Base-by-base conservation (phyloP, 2,797 vertebrate species). In the Trematomus bernacchii region DNA sequence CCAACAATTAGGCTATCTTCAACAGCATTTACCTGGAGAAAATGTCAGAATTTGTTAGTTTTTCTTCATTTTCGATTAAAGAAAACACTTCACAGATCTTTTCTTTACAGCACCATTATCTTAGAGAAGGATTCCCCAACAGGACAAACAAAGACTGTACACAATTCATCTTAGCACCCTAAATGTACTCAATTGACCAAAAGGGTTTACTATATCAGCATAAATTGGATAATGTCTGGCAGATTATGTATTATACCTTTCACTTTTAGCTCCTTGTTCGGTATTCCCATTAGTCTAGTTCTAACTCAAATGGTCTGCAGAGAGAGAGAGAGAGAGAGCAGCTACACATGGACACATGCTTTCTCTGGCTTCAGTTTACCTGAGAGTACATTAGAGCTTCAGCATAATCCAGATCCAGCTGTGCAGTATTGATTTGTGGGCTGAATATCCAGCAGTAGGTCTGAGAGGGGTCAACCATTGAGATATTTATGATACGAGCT, bases 401-500 rank as follows among this genome's bases (percentile, higher is more conserved):
- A 16, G n/a, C 62, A 37, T 74, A 42, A 78, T 79, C 69, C 44
- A 33, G 64, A 74, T 77, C 73, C 53, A 77, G 67, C 71, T 84
- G 78, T 60, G 60, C 55, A 47, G 71, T 33, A 80, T 77, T 73
- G 82, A 86, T 82, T 66, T 85, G 80, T 66, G 48, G 61, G 48
- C 74, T 73, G 69, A 55, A 61, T 73, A 46, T 66, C 14, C 57
- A 54, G 76, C 61, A 59, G 50, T 43, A 18, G 51, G 46, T 70
- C 47, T 65, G 71, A 63, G 53, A 23, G 43, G 58, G 74, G 65
- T 84, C 68, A 83, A 64, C 71, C 43, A 7, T 58, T 71, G 63
- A 73, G 66, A 69, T 83, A 82, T 83, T 87, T 80, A 74, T 80
- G 76, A 84, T 77, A 46, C n/a, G 16, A 53, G 76, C 50, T 50